Evolutionary conservation across 2,888 invertebrate genomes (phyloP), one percentile per base, ranked within the genome.

Genomic region (Lacanobia wlatinum): DNA sequence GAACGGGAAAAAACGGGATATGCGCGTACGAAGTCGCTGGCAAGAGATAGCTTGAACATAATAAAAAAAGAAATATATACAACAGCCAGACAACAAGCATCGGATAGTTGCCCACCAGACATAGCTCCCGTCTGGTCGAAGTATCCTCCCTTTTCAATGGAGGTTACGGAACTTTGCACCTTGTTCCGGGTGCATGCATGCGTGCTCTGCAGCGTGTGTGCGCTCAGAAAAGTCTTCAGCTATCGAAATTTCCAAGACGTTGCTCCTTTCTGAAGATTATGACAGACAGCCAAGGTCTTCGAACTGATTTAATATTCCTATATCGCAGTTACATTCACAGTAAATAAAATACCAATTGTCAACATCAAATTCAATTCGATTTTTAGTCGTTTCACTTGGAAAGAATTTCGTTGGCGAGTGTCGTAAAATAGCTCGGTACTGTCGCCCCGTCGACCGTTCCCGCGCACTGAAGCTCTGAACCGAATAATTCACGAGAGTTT

Each of bases 401-500:
- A 91, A 88, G 90, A 91, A 91, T 91, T 89, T 86, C 88, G 77
- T 85, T 84, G 88, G 85, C 83, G 85, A 85, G 80, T 86, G 87
- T 91, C 92, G 91, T 92, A 92, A 92, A 92, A 90, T 90, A 91
- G 87, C 87, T 84, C 78, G 85, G 82, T 87, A 88, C 89, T 84
- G 87, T 76, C 80, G 90, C 86, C 85, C 88, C 87, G 82, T 85
- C 86, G 87, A 86, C 87, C 88, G 88, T 87, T 84, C 84, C 76
- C 83, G 87, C 90, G 90, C 90, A 85, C 85, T 76, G 87, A 88
- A 76, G 82, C 92, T 86, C 83, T 90, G 90, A 87, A 90, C 89
- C 93, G 90, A 91, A 92, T 93, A 92, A 93, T 92, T 91, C 91
- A 91, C 90, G 87, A 87, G 85, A 80, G 73, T 83, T 83, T 81